Evolutionary conservation across 2,888 invertebrate genomes (phyloP), one percentile per base, ranked within the genome.

Genomic region (Lumbricus terrestris): DNA sequence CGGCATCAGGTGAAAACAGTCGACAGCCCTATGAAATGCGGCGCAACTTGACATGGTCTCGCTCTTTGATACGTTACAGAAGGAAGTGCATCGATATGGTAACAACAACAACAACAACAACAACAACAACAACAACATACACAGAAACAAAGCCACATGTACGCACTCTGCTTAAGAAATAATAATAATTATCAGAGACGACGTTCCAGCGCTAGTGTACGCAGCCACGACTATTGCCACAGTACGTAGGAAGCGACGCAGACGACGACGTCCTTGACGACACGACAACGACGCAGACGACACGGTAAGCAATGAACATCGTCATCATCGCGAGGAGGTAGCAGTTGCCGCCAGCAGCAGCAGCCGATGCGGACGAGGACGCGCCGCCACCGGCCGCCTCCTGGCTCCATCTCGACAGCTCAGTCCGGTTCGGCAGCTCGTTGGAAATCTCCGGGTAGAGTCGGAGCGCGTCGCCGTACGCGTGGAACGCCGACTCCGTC

Each of bases 71-170:
- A 69, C 13, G 29, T 69, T 69, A 69, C 29, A n/a, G 69, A 69
- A n/a, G 69, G n/a, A 85, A 20, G 85, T 85, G 34, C 34, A 85
- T 85, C 37, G 85, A 85, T 85, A 85, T 85, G 85, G 35, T 37
- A 85, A 85, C 85, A 85, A 85, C 37, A 37, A 34, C 37, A 85
- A 33, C 82, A 82, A 82, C 83, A 83, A 85, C 35, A 83, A 83
- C 34, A 85, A 35, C 37, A 85, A 35, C 20, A 35, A 85, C 69
- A 83, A 83, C 34, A 85, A 35, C 37, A 85, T 85, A 5, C 20
- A 85, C 69, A 69, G n/a, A 69, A 69, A 69, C 69, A 69, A 47
- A 29, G 69, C 69, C 69, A 69, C 69, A 69, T 3, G n/a, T 8
- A 69, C 0, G n/a, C n/a, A 69, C 69, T 69, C 69, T 69, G 69